These are phyloP conservation scores for Nephrotoma guestfalica DNA, from an alignment of 2,888 invertebrate species.

Conservation along the genomic window DNA sequence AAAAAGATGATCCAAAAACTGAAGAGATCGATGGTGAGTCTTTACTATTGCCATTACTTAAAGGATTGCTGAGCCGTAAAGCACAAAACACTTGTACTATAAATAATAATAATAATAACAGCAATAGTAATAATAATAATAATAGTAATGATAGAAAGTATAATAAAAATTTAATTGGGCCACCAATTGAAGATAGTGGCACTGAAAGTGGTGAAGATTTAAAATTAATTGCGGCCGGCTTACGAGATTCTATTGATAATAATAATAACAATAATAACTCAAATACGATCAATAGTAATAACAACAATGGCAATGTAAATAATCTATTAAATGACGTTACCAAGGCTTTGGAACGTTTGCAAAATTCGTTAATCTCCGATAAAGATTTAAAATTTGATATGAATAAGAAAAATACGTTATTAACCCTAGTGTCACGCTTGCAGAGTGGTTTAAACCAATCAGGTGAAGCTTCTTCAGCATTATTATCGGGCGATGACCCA, in stretches of 20 bases:
- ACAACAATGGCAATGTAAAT: conserved; percentile 30
- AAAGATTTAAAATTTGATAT: conserved; percentile 35
- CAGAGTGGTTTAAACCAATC: conserved; percentile 39
- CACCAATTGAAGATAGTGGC: conserved; percentile 42
- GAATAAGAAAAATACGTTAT: conserved; percentile 41
- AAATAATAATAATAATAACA: conserved; percentile 15
- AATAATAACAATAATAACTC: conserved; percentile 24
- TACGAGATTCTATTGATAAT: conserved; percentile 37
- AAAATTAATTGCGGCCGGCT: conserved; percentile 37
- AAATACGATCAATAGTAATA: conserved; percentile 26
- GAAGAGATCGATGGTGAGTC: conserved; percentile 51
- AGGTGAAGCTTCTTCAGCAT: conserved; percentile 18
- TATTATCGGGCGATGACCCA: conserved; percentile 15
- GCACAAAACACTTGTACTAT: conserved; percentile 11
- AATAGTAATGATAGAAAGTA: conserved; percentile 10
- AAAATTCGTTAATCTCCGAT: conserved; percentile 51
- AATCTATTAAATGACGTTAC: conserved; percentile 62
- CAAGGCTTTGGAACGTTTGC: conserved; percentile 56
- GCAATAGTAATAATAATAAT: conserved; percentile 22
- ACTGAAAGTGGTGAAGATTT: conserved; percentile 57
- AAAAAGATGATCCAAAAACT: neutral
- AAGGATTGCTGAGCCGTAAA: conserved; percentile 42
- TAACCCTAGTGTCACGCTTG: conserved; percentile 53
- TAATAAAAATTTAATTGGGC: conserved; percentile 24
- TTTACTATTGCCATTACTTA: conserved; percentile 51